Percentiles rank a stretch among this genome's conserved stretches.
Evolutionary conservation across 2,797 vertebrate genomes (phyloP).

Genomic region (Cryptoprocta ferox): DNA sequence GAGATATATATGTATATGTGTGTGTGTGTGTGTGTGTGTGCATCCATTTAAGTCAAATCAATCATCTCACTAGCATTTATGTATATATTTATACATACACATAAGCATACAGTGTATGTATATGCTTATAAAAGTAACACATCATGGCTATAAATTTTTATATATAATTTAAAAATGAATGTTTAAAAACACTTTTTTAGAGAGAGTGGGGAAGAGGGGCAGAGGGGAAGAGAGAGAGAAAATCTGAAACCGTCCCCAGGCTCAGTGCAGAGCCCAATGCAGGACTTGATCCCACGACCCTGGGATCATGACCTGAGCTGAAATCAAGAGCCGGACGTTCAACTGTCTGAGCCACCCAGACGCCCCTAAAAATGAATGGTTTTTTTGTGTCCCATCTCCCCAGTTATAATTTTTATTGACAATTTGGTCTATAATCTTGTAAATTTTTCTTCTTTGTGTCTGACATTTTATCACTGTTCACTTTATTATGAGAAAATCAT

Average conservation of each 20-base stretch:
- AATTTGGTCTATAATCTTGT: background rate
- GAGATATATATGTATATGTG: background rate
- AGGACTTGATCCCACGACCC: too few relatives aligned
- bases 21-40: background rate
- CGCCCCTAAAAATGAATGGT: background rate
- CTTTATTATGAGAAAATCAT: background rate
- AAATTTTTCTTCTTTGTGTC: background rate
- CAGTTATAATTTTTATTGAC: conserved; percentile 7
- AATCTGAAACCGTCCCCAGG: too few relatives aligned
- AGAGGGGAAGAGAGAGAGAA: too few relatives aligned
- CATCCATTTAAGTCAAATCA: background rate
- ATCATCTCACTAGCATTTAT: background rate
- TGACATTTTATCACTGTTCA: background rate
- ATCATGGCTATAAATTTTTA: background rate
- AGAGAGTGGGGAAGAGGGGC: too few relatives aligned
- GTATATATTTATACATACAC: background rate
- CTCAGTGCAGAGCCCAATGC: too few relatives aligned
- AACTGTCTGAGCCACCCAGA: too few relatives aligned
- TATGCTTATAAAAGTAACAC: background rate
- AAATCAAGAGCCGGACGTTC: too few relatives aligned
- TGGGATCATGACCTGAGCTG: too few relatives aligned
- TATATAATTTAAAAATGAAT: background rate
- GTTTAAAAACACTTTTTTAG: too few relatives aligned
- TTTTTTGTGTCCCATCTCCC: background rate
- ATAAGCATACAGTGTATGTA: background rate